Conservation (phyloP, 2,113 vertebrate species). For the Chinchilla lanigera region DNA sequence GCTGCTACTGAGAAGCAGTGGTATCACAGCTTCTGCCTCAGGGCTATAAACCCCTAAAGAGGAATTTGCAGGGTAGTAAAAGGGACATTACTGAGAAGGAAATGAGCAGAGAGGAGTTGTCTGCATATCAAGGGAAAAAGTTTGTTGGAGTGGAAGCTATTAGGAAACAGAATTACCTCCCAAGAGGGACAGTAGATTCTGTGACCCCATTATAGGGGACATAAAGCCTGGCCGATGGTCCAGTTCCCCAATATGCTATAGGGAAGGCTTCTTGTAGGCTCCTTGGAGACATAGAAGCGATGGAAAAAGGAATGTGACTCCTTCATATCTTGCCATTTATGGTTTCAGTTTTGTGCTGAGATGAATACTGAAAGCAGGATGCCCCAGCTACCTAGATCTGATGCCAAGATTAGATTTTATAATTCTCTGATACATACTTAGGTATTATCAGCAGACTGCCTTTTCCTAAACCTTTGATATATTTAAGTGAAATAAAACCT, state of each 20-base stretch:
- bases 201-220: conserved; percentile 71
- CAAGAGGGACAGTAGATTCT: conserved; percentile 60
- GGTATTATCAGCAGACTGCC: conserved; percentile 52
- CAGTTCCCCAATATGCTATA: conserved; percentile 61
- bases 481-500: conserved; percentile 72
- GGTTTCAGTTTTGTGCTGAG: conserved; percentile 28
- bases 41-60: conserved; percentile 72
- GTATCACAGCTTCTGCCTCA: not conserved
- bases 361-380: conserved; percentile 51
- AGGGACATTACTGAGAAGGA: conserved; percentile 72
- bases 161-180: conserved; percentile 75
- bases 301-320: conserved; percentile 31
- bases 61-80: conserved; percentile 76
- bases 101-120: conserved; percentile 72
- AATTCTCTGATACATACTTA: conserved; percentile 53
- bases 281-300: not conserved
- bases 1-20: not conserved
- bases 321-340: conserved; percentile 44
- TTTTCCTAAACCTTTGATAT: conserved; percentile 69
- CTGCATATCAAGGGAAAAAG: conserved; percentile 75
- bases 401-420: conserved; percentile 59
- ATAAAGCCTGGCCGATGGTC: conserved; percentile 63
- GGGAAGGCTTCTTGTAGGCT: not conserved
- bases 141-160: conserved; percentile 74
- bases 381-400: conserved; percentile 1